Conservation (phyloP, 2,797 vertebrate species). For the Poecile montanus region DNA sequence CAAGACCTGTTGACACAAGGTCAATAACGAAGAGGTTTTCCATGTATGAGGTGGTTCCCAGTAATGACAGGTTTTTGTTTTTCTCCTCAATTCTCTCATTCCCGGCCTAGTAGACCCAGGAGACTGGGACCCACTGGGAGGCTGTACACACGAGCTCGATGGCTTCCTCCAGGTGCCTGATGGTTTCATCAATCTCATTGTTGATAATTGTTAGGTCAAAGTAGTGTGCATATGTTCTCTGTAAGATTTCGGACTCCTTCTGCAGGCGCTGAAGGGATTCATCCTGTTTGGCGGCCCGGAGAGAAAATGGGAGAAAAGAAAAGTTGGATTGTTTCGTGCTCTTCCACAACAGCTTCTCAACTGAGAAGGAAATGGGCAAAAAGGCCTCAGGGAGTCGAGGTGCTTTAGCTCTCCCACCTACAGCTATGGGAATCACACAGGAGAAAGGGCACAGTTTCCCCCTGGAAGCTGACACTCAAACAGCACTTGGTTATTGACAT, state of each 20-base stretch:
- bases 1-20: slow-evolving; percentile 84
- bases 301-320: slow-evolving; percentile 47
- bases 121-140: slow-evolving; percentile 96
- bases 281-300: slow-evolving; percentile 76
- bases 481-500: neutral
- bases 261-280: slow-evolving; percentile 98
- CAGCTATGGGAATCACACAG: neutral
- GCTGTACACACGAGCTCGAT: slow-evolving; percentile 95
- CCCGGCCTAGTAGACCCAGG: slow-evolving; percentile 93
- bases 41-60: slow-evolving; percentile 82
- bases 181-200: slow-evolving; percentile 99
- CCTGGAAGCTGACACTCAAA: neutral
- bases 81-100: slow-evolving; percentile 59
- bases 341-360: neutral
- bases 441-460: neutral
- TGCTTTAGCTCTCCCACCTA: neutral
- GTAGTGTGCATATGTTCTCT: slow-evolving; percentile 98
- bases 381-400: neutral
- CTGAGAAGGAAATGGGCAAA: neutral
- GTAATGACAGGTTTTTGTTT: slow-evolving; percentile 70
- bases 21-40: slow-evolving; percentile 82
- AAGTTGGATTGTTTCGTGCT: slow-evolving; percentile 10
- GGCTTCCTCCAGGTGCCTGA: slow-evolving; percentile 96
- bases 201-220: slow-evolving; percentile 99
- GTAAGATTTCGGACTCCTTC: slow-evolving; percentile 97